Percentiles rank a stretch among this genome's conserved stretches.
These are phyloP conservation scores for Agelas oroides DNA, from an alignment of 37 sponge, comb jelly and placozoan genomes.

Conservation along the genomic window DNA sequence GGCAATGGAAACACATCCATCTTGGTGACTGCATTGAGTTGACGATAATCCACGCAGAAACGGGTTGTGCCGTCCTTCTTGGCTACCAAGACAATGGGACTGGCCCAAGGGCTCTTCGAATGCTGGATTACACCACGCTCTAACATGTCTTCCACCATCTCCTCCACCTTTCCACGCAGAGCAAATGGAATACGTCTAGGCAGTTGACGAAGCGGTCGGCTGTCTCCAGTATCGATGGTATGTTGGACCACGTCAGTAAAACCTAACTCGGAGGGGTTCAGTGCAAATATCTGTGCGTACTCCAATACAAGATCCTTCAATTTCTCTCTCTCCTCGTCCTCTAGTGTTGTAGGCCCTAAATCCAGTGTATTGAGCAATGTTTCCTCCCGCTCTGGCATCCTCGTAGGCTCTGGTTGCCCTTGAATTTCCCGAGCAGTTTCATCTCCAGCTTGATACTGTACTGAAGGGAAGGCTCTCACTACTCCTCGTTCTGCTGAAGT, in stretches of 20 bases:
- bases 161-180: slow-evolving; percentile 7
- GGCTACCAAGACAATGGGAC: slow-evolving; percentile 51
- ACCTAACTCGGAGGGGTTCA: slow-evolving; percentile 24
- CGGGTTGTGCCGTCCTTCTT: slow-evolving; percentile 54
- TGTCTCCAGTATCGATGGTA: slow-evolving; percentile 43
- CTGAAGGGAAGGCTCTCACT: neutral
- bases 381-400: neutral
- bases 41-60: slow-evolving; percentile 75
- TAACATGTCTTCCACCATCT: slow-evolving; percentile 60
- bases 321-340: neutral
- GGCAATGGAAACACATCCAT: slow-evolving; percentile 72
- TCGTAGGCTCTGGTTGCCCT: too few relatives aligned
- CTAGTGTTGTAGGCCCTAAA: neutral
- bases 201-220: slow-evolving; percentile 28
- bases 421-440: too few relatives aligned
- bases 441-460: too few relatives aligned
- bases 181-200: slow-evolving; percentile 49
- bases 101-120: slow-evolving; percentile 56
- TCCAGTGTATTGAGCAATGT: neutral
- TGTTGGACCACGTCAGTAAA: slow-evolving; percentile 1
- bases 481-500: neutral
- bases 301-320: slow-evolving; percentile 14
- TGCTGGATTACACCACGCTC: slow-evolving; percentile 42
- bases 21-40: slow-evolving; percentile 61
- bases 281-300: slow-evolving; percentile 38